phyloP scores from a whole-genome alignment of 2,888 invertebrate genomes.

The Deroplatys truncata region DNA sequence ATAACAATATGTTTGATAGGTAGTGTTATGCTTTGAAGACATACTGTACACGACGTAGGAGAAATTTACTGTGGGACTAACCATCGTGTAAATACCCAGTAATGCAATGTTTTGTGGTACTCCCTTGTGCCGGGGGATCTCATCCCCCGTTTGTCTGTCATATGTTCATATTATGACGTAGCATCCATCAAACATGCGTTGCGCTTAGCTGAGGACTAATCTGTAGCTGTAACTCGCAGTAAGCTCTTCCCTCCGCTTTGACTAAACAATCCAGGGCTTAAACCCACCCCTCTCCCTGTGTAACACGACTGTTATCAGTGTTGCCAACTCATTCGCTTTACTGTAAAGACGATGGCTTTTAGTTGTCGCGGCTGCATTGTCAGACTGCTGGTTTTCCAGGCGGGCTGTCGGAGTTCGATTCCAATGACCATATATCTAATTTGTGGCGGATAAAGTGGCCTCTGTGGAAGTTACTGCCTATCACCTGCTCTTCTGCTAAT shows the following conservation, averaged over 20 bases:
- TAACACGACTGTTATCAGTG: background rate
- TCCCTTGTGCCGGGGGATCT: background rate
- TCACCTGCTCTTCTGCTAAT: too few relatives aligned
- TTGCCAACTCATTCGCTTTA: background rate
- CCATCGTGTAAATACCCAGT: background rate
- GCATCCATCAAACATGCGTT: background rate
- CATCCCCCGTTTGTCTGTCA: background rate
- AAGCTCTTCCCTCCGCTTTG: background rate
- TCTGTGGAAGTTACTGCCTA: background rate
- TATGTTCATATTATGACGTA: background rate
- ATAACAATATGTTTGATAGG: too few relatives aligned
- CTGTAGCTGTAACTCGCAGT: background rate
- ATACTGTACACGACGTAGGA: too few relatives aligned
- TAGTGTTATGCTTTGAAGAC: too few relatives aligned
- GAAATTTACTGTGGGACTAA: too few relatives aligned
- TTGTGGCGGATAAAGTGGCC: background rate
- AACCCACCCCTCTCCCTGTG: too few relatives aligned
- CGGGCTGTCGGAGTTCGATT: too few relatives aligned
- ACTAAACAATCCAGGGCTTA: background rate
- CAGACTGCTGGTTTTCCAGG: too few relatives aligned
- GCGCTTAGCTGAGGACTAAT: background rate
- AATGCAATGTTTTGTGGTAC: background rate
- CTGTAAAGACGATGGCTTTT: background rate
- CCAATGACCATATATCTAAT: background rate
- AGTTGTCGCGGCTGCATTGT: too few relatives aligned